Percentiles rank a stretch among this genome's conserved stretches.
phyloP scores from a whole-genome alignment of 2,888 invertebrate genomes.

The Drosophila neoperkinsi region DNA sequence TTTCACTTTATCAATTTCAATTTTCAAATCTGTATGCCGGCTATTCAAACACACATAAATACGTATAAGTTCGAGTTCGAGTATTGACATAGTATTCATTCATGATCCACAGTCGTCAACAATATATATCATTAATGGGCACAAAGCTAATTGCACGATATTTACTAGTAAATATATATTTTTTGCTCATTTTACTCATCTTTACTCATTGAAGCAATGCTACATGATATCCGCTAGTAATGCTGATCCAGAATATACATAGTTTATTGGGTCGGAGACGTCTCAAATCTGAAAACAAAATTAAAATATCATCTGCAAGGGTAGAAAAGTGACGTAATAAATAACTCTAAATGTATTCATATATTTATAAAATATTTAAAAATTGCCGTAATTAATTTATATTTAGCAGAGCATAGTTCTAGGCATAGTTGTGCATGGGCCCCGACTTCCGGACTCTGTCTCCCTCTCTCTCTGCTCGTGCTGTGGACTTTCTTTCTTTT shows the following conservation, averaged over 20 bases:
- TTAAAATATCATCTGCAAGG: background rate
- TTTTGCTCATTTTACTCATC: background rate
- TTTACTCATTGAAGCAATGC: background rate
- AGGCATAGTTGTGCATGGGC: constrained; percentile 34
- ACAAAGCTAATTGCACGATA: background rate
- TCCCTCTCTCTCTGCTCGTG: background rate
- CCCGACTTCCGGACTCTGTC: too few relatives aligned
- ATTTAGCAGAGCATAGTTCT: constrained; percentile 53
- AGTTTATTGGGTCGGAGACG: background rate
- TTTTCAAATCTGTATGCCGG: background rate
- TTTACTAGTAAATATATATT: background rate
- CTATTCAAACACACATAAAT: background rate
- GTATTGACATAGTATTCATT: background rate
- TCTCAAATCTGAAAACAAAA: background rate
- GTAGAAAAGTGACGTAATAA: background rate
- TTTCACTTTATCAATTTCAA: constrained; percentile 1
- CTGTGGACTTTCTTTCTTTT: background rate
- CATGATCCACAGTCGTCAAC: background rate
- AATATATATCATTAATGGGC: background rate
- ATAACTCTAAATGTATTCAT: background rate
- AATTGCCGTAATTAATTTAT: too few relatives aligned
- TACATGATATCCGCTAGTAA: background rate
- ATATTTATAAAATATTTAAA: background rate
- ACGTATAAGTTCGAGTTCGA: background rate
- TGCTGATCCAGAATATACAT: background rate